These are phyloP conservation scores for Leptoclinus maculatus DNA, from an alignment of 2,797 vertebrate species.

Conservation along the genomic window DNA sequence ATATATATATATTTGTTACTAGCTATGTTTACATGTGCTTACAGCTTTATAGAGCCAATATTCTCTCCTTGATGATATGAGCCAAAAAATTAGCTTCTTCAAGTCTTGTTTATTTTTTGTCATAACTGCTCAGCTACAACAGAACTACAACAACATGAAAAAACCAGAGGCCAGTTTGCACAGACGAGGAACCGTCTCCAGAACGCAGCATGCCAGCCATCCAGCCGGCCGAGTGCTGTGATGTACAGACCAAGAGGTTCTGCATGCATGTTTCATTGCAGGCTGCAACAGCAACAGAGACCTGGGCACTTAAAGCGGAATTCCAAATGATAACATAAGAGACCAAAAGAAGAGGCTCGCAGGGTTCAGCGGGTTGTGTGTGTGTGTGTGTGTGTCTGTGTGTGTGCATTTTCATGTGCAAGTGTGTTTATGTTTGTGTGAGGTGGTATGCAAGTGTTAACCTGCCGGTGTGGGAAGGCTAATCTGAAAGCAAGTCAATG, in stretches of 20 bases:
- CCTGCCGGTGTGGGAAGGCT: conserved; percentile 17
- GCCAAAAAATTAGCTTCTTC: conserved; percentile 10
- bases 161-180: conserved; percentile 47
- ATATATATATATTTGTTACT: background rate
- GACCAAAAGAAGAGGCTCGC: conserved; percentile 24
- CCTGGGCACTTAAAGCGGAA: conserved; percentile 70
- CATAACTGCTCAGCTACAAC: background rate
- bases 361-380: conserved; percentile 55
- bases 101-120: conserved; percentile 21
- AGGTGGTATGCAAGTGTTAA: conserved; percentile 7
- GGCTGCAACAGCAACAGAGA: conserved; percentile 60
- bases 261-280: conserved; percentile 74
- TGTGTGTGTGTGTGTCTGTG: conserved; percentile 5
- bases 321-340: conserved; percentile 68
- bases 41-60: background rate
- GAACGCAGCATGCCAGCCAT: conserved; percentile 30
- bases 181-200: conserved; percentile 34
- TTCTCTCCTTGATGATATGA: conserved; percentile 10
- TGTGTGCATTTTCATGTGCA: conserved; percentile 14
- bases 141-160: conserved; percentile 30
- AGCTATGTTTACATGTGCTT: background rate
- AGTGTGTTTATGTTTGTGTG: conserved; percentile 23
- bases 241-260: conserved; percentile 51
- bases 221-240: conserved; percentile 35
- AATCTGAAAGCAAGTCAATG: conserved; percentile 21